Evolutionary conservation across 2,888 invertebrate genomes (phyloP).

Genomic region (Caenorhabditis sinica): DNA sequence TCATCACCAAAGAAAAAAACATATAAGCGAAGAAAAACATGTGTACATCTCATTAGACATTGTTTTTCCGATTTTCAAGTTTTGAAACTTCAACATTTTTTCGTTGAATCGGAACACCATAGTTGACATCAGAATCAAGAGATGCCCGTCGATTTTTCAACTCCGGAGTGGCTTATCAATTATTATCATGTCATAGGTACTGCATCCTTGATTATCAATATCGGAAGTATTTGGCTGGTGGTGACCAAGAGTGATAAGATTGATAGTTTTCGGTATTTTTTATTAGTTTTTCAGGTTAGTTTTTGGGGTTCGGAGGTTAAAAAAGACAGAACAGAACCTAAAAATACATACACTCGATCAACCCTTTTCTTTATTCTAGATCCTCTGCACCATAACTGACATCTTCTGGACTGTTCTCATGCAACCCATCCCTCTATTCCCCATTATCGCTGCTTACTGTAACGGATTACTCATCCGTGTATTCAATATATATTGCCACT

Average conservation of each 20-base stretch:
- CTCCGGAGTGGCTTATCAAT: constrained; percentile 6
- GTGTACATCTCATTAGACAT: not conserved
- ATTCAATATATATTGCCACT: constrained; percentile 23
- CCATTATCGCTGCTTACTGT: constrained; percentile 18
- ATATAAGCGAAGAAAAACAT: too few species aligned
- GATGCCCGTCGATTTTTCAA: constrained; percentile 27
- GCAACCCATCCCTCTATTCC: constrained; percentile 42
- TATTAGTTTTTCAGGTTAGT: constrained; percentile 38
- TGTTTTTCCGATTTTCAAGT: not conserved
- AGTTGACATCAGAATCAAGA: not conserved
- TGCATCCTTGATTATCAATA: constrained; percentile 26
- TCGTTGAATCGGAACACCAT: not conserved
- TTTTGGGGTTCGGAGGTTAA: too few species aligned
- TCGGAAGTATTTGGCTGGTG: constrained; percentile 12
- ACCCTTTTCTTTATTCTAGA: too few species aligned
- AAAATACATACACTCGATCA: not conserved
- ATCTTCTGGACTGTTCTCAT: constrained; percentile 28
- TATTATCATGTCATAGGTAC: constrained; percentile 31
- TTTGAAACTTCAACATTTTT: not conserved
- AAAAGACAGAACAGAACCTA: not conserved
- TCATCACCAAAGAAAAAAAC: too few species aligned
- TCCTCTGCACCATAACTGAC: constrained; percentile 24
- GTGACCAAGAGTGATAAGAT: constrained; percentile 31
- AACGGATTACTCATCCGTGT: constrained; percentile 8
- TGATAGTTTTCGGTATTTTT: constrained; percentile 32